Percentiles rank a stretch among this genome's conserved stretches.
Evolutionary conservation across 2,113 vertebrate species (phyloP).

Genomic region (Thunnus maccoyii): DNA sequence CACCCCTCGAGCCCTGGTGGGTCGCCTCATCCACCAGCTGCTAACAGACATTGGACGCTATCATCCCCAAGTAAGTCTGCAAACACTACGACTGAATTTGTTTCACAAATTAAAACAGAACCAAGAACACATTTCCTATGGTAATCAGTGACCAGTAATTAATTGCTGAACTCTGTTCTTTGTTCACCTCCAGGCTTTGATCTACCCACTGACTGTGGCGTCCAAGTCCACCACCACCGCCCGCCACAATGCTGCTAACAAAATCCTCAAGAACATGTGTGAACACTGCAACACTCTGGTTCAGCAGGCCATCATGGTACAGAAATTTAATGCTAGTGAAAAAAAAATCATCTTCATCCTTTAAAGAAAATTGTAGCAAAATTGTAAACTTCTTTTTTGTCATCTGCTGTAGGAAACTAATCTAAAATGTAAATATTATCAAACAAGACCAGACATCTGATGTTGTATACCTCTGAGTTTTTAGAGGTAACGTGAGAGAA

Average conservation of each 20-base stretch:
- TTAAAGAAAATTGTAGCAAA: neutral
- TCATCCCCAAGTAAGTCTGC: constrained; percentile 91
- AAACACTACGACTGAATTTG: no score
- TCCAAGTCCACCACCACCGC: constrained; percentile 99
- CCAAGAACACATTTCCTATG: neutral
- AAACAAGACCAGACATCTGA: neutral
- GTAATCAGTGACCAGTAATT: neutral
- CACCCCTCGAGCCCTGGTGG: constrained; percentile 94
- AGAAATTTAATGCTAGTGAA: constrained; percentile 15
- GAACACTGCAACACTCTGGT: constrained; percentile 98
- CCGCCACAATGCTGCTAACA: constrained; percentile 97
- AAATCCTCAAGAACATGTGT: constrained; percentile 99
- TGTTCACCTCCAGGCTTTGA: constrained; percentile 89
- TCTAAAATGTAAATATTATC: neutral
- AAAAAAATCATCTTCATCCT: neutral
- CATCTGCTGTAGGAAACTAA: neutral
- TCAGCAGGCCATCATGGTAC: constrained; percentile 99
- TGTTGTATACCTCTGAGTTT: neutral
- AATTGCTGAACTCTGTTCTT: neutral
- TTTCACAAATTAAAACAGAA: neutral
- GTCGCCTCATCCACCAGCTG: constrained; percentile 97
- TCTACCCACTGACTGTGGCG: constrained; percentile 97
- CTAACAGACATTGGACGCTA: constrained; percentile 97
- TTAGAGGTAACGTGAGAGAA: neutral
- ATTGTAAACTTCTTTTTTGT: neutral